Percentiles rank a stretch among this genome's conserved stretches.
These are phyloP conservation scores for Gallinago stenura DNA, from an alignment of 2,797 vertebrate genomes.

Conservation along the genomic window DNA sequence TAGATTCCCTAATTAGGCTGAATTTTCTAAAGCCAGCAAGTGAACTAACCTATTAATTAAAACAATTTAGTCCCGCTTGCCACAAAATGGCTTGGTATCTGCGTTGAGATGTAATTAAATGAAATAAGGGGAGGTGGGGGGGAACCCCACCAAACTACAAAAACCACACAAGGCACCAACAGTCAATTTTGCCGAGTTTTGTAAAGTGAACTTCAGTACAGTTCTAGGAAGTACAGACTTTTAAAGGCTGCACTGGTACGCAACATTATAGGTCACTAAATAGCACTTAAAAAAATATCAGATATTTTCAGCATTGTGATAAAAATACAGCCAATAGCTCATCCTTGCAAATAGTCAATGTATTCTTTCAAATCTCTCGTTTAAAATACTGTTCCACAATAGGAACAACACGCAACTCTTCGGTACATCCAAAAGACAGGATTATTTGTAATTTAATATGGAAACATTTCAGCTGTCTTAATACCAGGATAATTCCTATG, in stretches of 20 bases:
- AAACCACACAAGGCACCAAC: background rate
- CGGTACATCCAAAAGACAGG: background rate
- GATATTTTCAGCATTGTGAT: background rate
- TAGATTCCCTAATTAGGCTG: background rate
- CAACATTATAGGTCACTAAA: background rate
- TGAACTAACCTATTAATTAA: background rate
- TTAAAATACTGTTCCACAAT: background rate
- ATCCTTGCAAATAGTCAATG: background rate
- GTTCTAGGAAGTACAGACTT: background rate
- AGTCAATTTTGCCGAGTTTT: background rate
- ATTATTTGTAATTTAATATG: conserved; percentile 60
- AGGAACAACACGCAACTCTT: background rate
- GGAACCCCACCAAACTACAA: background rate
- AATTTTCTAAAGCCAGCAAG: background rate
- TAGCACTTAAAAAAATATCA: background rate
- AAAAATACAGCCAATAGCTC: background rate
- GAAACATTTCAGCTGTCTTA: conserved; percentile 56
- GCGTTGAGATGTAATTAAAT: background rate
- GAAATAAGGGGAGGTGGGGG: rapidly evolving
- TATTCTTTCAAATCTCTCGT: background rate
- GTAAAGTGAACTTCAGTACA: background rate
- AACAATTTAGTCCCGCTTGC: background rate
- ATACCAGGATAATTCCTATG: conserved; percentile 4
- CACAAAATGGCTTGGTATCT: background rate
- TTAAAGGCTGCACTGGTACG: background rate